A percentile compares a stretch with the other conserved stretches of the same genome.
phyloP scores from a whole-genome alignment of 37 sponge, comb jelly and placozoan genomes.

The Theonella swinhoei region DNA sequence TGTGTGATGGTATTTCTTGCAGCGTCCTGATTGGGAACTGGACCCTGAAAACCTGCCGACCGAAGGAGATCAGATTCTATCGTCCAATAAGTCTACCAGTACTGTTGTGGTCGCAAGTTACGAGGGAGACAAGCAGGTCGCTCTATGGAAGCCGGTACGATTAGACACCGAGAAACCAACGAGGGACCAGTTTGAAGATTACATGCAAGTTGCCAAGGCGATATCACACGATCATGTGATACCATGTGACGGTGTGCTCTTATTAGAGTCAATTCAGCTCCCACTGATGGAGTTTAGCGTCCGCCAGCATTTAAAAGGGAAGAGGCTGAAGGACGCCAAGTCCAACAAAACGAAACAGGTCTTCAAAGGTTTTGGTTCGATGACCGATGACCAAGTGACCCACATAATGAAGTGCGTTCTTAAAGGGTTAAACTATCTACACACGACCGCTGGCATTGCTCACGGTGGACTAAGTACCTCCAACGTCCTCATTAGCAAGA shows the following conservation, averaged over 20 bases:
- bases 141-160: background rate
- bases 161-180: background rate
- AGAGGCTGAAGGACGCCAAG: background rate
- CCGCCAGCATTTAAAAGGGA: background rate
- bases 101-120: background rate
- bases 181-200: background rate
- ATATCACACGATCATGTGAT: background rate
- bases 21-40: background rate
- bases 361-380: background rate
- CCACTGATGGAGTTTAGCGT: background rate
- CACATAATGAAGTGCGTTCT: background rate
- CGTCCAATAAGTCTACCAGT: background rate
- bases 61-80: background rate
- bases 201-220: background rate
- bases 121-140: background rate
- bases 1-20: too few species aligned
- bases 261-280: background rate
- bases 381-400: background rate
- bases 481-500: background rate
- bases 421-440: background rate
- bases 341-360: background rate
- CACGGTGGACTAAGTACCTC: background rate
- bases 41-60: background rate
- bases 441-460: background rate
- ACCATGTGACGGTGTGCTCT: background rate